Evolutionary conservation across 2,113 vertebrate species (phyloP), one percentile per base, ranked within the genome.

Genomic region (Macrotus californicus): DNA sequence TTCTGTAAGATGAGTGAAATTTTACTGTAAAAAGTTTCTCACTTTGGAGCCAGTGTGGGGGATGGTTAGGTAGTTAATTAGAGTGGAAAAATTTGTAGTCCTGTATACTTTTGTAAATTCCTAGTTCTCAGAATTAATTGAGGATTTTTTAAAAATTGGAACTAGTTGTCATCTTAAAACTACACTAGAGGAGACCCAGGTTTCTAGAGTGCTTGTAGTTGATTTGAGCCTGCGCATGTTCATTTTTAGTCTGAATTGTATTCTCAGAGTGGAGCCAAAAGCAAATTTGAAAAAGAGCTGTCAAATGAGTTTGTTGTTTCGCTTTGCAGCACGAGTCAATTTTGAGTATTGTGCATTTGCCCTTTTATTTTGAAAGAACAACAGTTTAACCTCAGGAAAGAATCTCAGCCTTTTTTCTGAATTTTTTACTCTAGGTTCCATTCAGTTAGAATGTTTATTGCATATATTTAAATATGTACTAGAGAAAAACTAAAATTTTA

Each of bases 351-450:
- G 6, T 81, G 43, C 2, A 21, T 77, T 87, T 87, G 8, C 24
- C 6, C 59, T 88, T 83, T 72, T 36, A 73, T 48, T 93, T 93
- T 96, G 26, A 87, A 91, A 93, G 34, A 81, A 76, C 24, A 90
- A 24, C 7, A 61, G 6, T 85, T 52, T 82, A 75, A 89, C 52
- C 61, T 56, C 29, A 95, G 73, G 52, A 92, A 92, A 73, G 56
- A 96, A 87, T 96, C 87, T 97, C 97, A 96, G 97, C 96, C 97
- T 97, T 97, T 84, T 96, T 97, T 94, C 97, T 97, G 97, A 97
- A 96, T 97, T 97, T 97, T 91, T 96, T 81, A 90, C 52, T 95
- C 93, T 95, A 94, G 94, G 92, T 96, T 97, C 94, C 96, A 79
- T 96, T 89, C 24, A 90, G 12, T 66, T 72, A 92, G 14, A 90